Conservation (phyloP, 2,113 vertebrate species). For the Aythya baeri region DNA sequence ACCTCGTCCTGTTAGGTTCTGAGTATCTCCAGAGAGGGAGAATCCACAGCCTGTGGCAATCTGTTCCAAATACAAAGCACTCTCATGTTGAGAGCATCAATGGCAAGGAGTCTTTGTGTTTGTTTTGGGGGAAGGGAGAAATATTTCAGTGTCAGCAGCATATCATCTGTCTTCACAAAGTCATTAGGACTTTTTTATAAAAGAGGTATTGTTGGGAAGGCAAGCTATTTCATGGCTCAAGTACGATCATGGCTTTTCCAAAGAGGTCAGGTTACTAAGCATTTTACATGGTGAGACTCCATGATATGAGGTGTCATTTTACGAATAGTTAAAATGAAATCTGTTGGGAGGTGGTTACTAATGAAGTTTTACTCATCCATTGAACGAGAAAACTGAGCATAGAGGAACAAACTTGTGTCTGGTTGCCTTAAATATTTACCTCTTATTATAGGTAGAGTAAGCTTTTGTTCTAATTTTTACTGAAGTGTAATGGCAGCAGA, state of each 20-base stretch:
- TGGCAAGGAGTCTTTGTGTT: not conserved
- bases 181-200: not conserved
- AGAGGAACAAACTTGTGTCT: not conserved
- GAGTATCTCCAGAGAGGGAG: not conserved
- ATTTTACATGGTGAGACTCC: not conserved
- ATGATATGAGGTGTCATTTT: not conserved
- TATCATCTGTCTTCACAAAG: not conserved
- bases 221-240: not conserved
- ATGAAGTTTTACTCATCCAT: not conserved
- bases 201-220: not conserved
- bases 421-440: not conserved
- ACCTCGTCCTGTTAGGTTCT: not conserved
- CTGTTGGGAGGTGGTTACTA: not conserved
- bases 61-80: not conserved
- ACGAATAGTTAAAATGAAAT: not conserved
- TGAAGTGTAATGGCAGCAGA: not conserved
- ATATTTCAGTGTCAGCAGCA: not conserved
- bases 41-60: not conserved
- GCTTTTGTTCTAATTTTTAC: not conserved
- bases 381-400: not conserved
- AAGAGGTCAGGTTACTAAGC: not conserved
- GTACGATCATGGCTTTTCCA: not conserved
- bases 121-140: not conserved
- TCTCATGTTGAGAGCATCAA: rapidly evolving
- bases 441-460: not conserved